Percentiles rank a stretch among this genome's conserved stretches.
phyloP scores from a whole-genome alignment of 2,888 invertebrate genomes.

The Meta bourneti region DNA sequence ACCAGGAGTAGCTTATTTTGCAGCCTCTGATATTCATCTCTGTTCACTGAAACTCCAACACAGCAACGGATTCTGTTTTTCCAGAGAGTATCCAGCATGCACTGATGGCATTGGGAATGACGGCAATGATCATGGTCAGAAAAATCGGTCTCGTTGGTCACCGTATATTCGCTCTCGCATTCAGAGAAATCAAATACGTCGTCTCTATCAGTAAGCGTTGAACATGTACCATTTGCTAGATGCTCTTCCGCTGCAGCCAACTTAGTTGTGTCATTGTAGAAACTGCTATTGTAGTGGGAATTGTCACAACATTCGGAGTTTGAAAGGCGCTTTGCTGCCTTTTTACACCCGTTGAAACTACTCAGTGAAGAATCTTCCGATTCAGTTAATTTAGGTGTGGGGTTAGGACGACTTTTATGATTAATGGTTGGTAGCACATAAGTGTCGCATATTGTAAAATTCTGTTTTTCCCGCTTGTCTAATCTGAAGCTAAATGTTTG shows the following conservation, averaged over 20 bases:
- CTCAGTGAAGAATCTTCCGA: constrained; percentile 15
- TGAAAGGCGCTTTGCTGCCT: no score
- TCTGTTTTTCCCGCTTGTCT: background rate
- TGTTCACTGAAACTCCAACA: background rate
- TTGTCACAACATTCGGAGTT: no score
- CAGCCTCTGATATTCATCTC: constrained; percentile 10
- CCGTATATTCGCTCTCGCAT: background rate
- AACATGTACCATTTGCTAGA: no score
- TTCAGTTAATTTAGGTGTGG: background rate
- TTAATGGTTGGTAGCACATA: background rate
- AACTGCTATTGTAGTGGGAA: no score
- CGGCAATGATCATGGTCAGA: constrained; percentile 19
- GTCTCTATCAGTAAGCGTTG: no score
- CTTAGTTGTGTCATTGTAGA: no score
- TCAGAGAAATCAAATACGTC: no score
- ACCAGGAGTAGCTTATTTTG: constrained; percentile 28
- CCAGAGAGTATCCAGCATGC: constrained; percentile 68
- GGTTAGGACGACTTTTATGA: background rate
- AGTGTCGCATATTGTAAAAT: constrained; percentile 17
- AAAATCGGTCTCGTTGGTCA: background rate
- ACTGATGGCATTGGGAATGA: constrained; percentile 65
- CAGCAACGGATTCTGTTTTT: constrained; percentile 54
- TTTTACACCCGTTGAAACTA: background rate
- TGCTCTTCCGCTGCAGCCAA: no score
- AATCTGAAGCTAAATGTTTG: background rate